Conservation (phyloP, 2,113 vertebrate genomes). For the Nesoenas mayeri region DNA sequence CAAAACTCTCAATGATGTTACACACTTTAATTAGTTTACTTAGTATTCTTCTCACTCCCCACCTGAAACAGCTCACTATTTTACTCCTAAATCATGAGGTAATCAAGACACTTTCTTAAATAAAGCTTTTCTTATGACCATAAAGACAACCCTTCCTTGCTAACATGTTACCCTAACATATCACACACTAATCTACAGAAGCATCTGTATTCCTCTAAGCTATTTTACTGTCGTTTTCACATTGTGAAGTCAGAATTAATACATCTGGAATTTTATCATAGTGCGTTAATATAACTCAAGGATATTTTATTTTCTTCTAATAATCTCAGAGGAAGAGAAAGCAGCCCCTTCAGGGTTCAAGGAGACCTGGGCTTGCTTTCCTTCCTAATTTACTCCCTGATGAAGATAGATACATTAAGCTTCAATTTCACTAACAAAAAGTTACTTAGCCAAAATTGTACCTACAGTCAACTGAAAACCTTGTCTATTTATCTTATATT, state of each 20-base stretch:
- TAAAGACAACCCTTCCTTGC: neutral
- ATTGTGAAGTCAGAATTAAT: neutral
- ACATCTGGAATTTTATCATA: neutral
- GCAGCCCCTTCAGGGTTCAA: neutral
- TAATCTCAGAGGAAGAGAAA: neutral
- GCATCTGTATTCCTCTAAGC: neutral
- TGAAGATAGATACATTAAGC: neutral
- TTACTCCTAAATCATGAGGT: neutral
- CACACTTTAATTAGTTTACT: neutral
- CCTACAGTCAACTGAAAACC: neutral
- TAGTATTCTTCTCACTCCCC: neutral
- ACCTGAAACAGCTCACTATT: neutral
- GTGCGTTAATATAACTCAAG: neutral
- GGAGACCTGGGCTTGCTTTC: neutral
- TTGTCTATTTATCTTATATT: neutral
- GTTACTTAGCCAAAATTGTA: neutral
- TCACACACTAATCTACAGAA: neutral
- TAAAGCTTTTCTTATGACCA: neutral
- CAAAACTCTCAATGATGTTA: neutral
- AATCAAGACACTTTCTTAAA: neutral
- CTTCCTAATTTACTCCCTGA: neutral
- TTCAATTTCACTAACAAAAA: neutral
- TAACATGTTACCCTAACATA: neutral
- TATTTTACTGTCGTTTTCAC: neutral
- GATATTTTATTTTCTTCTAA: neutral